These are phyloP conservation scores for Drusus annulatus DNA, from an alignment of 1,140 invertebrate species.

Conservation along the genomic window DNA sequence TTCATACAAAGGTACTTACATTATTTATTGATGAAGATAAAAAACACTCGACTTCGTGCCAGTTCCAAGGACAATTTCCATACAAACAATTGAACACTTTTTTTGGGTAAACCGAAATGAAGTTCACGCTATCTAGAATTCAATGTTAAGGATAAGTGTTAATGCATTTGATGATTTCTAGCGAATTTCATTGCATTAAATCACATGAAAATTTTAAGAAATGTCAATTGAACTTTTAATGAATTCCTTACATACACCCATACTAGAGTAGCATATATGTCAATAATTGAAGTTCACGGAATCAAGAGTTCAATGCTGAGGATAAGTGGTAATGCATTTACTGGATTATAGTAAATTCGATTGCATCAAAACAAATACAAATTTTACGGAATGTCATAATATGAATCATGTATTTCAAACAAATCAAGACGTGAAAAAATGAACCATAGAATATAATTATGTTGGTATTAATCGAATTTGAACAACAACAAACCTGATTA, in stretches of 20 bases:
- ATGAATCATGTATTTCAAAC: too few relatives aligned
- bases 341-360: too few relatives aligned
- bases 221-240: background rate
- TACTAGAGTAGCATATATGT: background rate
- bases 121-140: background rate
- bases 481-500: too few relatives aligned
- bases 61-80: conserved; percentile 40
- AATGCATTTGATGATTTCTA: background rate
- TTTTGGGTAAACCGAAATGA: background rate
- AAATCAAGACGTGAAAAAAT: too few relatives aligned
- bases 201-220: background rate
- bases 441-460: too few relatives aligned
- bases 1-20: background rate
- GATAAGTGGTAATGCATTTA: too few relatives aligned
- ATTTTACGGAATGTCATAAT: too few relatives aligned
- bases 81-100: conserved; percentile 20
- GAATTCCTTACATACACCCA: background rate
- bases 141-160: conserved; percentile 29
- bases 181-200: background rate
- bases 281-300: too few relatives aligned
- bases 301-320: too few relatives aligned
- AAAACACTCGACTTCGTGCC: conserved; percentile 16
- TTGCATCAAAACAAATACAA: too few relatives aligned
- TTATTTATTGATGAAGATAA: background rate
- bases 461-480: too few relatives aligned